Base-by-base conservation (phyloP, 53 echinoderm and acorn worm genomes). In the Hippasteria phrygiana region DNA sequence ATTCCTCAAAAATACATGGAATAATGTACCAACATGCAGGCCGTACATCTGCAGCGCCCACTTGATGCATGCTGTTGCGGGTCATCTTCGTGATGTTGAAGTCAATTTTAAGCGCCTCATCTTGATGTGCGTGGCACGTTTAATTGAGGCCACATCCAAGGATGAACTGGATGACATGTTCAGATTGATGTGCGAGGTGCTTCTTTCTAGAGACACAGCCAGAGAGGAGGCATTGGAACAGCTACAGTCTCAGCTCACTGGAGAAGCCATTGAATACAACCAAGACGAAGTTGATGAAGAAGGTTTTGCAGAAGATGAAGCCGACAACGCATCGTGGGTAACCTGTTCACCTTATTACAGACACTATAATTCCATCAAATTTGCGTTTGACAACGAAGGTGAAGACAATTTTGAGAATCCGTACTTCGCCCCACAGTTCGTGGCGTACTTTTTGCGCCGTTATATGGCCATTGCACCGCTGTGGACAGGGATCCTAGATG, bases 401-500 rank as follows among this genome's bases (percentile, higher is more conserved):
- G 22, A 18, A 10, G 43, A 18, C 32, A 8, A 8, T 0, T 8
- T 46, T 2, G n/a, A 22, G 40, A 72, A 72, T 17, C 43, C 72
- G 1, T 42, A 42, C 26, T 72, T 37, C 42, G 71, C 72, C 0
- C 72, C 72, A 34, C 37, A 40, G 9, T 72, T 72, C 27, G 20
- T 72, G 1, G 20, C 3, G 1, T 40, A 74, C 43, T 24, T 74
- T 46, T 5, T 74, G 31, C 26, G 27, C 6, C 4, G 26, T 1
- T 74, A 45, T 45, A 43, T 74, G 48, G 2, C 74, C 12, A 41
- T 71, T 17, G 43, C 72, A 11, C 72, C 72, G 1, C 22, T 72
- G 71, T 72, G 72, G 72, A 72, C 72, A 42, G 40, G 72, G 37
- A 72, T 72, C 14, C 22, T 72, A 6, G 43, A 26, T 62, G 28